Percentiles rank a stretch among this genome's conserved stretches.
Conservation (phyloP, 1,140 invertebrate species). For the Cotesia vestalis region DNA sequence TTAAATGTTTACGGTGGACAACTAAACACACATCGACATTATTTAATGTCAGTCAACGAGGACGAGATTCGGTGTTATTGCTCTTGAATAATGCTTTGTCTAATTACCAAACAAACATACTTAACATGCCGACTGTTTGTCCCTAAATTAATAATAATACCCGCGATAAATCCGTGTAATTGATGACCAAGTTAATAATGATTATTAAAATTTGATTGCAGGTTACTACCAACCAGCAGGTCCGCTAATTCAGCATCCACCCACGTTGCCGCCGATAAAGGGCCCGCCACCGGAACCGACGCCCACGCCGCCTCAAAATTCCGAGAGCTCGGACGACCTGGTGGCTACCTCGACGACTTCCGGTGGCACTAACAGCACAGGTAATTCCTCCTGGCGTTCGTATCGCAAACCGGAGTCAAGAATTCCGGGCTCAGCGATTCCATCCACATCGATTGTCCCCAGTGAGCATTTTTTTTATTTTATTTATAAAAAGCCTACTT, state of each 20-base stretch:
- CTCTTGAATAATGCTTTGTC: too few relatives aligned
- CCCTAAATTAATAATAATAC: neutral
- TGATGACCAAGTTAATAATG: neutral
- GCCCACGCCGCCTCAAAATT: constrained; percentile 66
- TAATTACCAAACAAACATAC: too few relatives aligned
- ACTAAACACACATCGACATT: too few relatives aligned
- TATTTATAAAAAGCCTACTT: constrained; percentile 6
- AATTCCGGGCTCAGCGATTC: constrained; percentile 26
- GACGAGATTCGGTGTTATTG: too few relatives aligned
- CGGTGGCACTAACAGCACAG: constrained; percentile 63
- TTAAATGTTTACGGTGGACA: too few relatives aligned
- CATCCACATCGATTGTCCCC: constrained; percentile 32
- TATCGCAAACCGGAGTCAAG: constrained; percentile 35
- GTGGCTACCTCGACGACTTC: constrained; percentile 61
- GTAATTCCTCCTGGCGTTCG: constrained; percentile 42
- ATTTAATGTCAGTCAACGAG: too few relatives aligned
- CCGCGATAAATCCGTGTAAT: too few relatives aligned
- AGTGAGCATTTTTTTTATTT: constrained; percentile 30
- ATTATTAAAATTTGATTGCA: constrained; percentile 62
- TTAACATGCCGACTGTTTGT: too few relatives aligned
- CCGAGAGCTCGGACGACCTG: constrained; percentile 63
- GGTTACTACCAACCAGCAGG: constrained; percentile 89
- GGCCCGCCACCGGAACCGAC: constrained; percentile 64
- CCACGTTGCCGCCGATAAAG: constrained; percentile 67
- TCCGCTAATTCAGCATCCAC: constrained; percentile 78